phyloP scores from a whole-genome alignment of 2,113 vertebrate genomes.

The Trachemys scripta region DNA sequence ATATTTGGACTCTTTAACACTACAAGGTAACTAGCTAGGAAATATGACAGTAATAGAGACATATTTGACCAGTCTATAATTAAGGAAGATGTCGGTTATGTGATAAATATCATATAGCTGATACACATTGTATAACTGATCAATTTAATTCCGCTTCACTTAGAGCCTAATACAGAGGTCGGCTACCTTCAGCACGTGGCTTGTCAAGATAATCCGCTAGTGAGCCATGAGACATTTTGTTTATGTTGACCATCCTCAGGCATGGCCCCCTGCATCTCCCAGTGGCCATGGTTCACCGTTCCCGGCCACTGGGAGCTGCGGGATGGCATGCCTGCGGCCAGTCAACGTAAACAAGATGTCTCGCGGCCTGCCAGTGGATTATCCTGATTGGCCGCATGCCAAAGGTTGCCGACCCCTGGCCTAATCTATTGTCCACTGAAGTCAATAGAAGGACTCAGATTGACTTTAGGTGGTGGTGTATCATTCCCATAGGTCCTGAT shows the following conservation, averaged over 20 bases:
- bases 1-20: slow-evolving; percentile 97
- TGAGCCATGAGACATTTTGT: too few species aligned
- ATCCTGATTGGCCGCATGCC: too few species aligned
- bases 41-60: not conserved
- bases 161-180: not conserved
- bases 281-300: too few species aligned
- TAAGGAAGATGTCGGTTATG: not conserved
- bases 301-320: too few species aligned
- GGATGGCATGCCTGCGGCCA: too few species aligned
- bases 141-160: not conserved
- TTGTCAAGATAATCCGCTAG: too few species aligned
- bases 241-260: too few species aligned
- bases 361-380: too few species aligned
- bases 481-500: not conserved
- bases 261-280: too few species aligned
- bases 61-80: slow-evolving; percentile 5
- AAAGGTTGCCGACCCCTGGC: too few species aligned
- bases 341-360: too few species aligned
- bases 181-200: too few species aligned
- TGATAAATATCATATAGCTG: slow-evolving; percentile 6
- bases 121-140: not conserved
- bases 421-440: not conserved
- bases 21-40: slow-evolving; percentile 86
- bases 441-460: not conserved
- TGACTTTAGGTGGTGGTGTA: not conserved